These are phyloP conservation scores for Erebia palarica DNA, from an alignment of 2,888 invertebrate species.

Conservation along the genomic window DNA sequence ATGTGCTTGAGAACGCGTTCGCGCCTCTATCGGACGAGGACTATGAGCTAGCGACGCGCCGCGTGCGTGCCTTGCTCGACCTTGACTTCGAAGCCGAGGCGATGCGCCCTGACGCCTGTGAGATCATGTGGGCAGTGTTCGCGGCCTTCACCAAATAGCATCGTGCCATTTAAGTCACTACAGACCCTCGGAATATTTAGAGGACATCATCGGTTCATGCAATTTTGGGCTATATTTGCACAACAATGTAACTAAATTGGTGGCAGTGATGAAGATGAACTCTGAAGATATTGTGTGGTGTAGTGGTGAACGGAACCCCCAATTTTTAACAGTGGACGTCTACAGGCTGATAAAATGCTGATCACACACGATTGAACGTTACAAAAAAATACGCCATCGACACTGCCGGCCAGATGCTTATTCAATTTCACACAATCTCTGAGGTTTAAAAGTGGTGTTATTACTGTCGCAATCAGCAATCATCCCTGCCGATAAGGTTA, in stretches of 20 bases:
- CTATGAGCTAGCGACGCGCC: slow-evolving; percentile 98
- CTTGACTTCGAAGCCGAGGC: slow-evolving; percentile 98
- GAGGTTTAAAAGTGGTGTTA: no score
- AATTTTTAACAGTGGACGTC: no score
- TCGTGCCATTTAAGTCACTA: slow-evolving; percentile 44
- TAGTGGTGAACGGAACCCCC: no score
- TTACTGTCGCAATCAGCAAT: no score
- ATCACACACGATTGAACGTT: no score
- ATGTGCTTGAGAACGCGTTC: slow-evolving; percentile 99
- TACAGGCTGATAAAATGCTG: no score
- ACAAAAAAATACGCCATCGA: no score
- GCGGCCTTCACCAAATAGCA: slow-evolving; percentile 98
- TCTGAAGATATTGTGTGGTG: no score
- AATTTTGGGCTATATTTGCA: neutral
- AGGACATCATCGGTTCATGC: neutral
- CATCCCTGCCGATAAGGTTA: no score
- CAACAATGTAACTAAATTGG: neutral
- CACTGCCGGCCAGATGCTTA: no score
- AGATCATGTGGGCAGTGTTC: slow-evolving; percentile 99
- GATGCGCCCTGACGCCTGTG: slow-evolving; percentile 94
- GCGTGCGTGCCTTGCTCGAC: slow-evolving; percentile 97
- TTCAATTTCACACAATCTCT: no score
- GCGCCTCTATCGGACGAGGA: slow-evolving; percentile 98
- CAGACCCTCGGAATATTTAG: slow-evolving; percentile 13
- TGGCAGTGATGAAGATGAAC: no score